Evolutionary conservation across 2,113 vertebrate species (phyloP), one percentile per base, ranked within the genome.

Genomic region (Numida meleagris): DNA sequence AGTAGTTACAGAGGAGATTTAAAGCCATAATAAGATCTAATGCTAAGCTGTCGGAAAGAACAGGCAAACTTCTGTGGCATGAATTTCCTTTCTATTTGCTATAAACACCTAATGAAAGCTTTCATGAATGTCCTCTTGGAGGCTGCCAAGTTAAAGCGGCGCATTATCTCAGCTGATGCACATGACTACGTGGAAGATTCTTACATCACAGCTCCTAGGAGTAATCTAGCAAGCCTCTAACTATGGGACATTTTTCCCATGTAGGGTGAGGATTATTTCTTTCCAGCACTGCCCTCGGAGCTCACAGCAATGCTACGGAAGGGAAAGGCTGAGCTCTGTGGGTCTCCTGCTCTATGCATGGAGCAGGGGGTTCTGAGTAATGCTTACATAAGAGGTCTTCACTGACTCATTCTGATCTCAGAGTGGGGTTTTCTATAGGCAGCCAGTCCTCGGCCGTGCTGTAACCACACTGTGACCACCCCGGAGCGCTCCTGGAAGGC

Each of bases 51-150:
- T 88, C 16, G 46, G 95, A 95, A 95, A 95, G 89, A 70, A 66
- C 84, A 63, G 82, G 93, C 96, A 89, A 95, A 92, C 94, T 95
- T 91, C 81, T 91, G 89, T 85, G 96, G 91, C 89, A 94, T 79
- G 95, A 87, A 76, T 91, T 96, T 91, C 91, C 91, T 92, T 89
- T 96, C 94, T 73, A 42, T 82, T 70, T 53, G 75, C 86, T 91
- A 66, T 92, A 95, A 96, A 95, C 94, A 95, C 71, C 93, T 76
- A 19, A 2, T 33, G 90, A 63, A 81, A 92, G 90, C 88, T 46
- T 59, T 90, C 83, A 55, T 77, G 82, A 73, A 71, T 38, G 86
- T 58, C 82, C 70, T 74, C 67, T 42, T 10, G 53, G 81, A 95
- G 43, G 50, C 93, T 85, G 94, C 95, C 94, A 77, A 91, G 84